Percentiles rank a stretch among this genome's conserved stretches.
These are phyloP conservation scores for Falcaria lacertinaria DNA, from an alignment of 2,888 invertebrate species.

Conservation along the genomic window DNA sequence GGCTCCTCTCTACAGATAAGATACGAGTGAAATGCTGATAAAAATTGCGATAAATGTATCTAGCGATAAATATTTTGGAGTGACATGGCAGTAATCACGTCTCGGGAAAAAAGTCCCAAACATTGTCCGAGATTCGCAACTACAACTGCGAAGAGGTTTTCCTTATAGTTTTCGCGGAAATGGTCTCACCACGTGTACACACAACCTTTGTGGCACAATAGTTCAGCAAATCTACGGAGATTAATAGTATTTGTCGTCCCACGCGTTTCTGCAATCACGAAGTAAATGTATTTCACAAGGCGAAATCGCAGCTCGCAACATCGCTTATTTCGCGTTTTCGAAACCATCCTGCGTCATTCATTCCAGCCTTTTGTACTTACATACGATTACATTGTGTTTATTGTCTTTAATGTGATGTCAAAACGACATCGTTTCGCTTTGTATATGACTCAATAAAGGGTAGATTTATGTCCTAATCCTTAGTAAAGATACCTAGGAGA, in stretches of 20 bases:
- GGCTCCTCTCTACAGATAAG: slow-evolving; percentile 53
- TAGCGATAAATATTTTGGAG: slow-evolving; percentile 11
- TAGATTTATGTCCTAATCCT: too few relatives aligned
- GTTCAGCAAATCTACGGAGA: slow-evolving; percentile 50
- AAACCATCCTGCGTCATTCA: slow-evolving; percentile 74
- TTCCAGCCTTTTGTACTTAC: slow-evolving; percentile 56
- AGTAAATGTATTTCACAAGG: slow-evolving; percentile 71
- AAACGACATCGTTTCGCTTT: slow-evolving; percentile 13
- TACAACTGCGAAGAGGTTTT: slow-evolving; percentile 8
- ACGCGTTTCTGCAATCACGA: slow-evolving; percentile 72
- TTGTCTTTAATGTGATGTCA: slow-evolving; percentile 30
- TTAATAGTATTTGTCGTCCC: slow-evolving; percentile 74
- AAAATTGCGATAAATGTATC: slow-evolving; percentile 29
- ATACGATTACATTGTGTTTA: slow-evolving; percentile 33
- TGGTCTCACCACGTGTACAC: slow-evolving; percentile 10
- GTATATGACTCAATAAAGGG: slow-evolving; percentile 5
- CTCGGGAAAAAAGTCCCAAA: neutral
- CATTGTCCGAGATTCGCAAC: neutral
- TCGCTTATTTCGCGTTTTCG: slow-evolving; percentile 77
- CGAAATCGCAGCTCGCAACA: slow-evolving; percentile 77
- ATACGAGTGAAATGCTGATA: slow-evolving; percentile 64
- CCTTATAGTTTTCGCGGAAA: slow-evolving; percentile 15
- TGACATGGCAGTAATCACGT: neutral
- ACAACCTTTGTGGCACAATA: slow-evolving; percentile 32
- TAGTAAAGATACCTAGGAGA: too few relatives aligned